Conservation (phyloP, 2,888 invertebrate species). For the Alviniconcha strummeri region DNA sequence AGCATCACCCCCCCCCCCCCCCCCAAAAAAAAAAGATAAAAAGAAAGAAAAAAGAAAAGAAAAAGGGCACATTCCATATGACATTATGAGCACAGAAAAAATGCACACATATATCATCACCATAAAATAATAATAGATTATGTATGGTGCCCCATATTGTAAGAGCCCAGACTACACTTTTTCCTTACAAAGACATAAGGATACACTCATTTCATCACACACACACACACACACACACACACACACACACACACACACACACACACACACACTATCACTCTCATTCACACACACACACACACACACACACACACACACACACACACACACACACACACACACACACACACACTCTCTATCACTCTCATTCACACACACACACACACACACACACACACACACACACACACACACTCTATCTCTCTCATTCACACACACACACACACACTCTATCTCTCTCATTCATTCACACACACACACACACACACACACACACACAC, state of each 20-base stretch:
- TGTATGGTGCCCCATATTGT: too few species aligned
- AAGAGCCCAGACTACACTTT: too few species aligned
- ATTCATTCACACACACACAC: neutral
- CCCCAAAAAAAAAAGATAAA: too few species aligned
- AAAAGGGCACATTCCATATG: too few species aligned
- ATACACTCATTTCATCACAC: too few species aligned
- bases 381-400: neutral
- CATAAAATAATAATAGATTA: too few species aligned
- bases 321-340: neutral
- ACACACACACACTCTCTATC: neutral
- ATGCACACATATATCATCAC: too few species aligned
- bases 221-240: neutral
- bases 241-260: neutral
- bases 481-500: neutral
- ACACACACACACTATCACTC: neutral
- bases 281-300: neutral
- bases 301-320: neutral
- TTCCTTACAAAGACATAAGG: too few species aligned
- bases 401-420: neutral
- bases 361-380: neutral
- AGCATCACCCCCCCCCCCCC: too few species aligned
- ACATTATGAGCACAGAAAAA: too few species aligned
- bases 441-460: neutral
- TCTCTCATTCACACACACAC: neutral
- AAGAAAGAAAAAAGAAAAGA: too few species aligned